Evolutionary conservation across 2,113 vertebrate genomes (phyloP).

Genomic region (Dicrurus megarhynchus): DNA sequence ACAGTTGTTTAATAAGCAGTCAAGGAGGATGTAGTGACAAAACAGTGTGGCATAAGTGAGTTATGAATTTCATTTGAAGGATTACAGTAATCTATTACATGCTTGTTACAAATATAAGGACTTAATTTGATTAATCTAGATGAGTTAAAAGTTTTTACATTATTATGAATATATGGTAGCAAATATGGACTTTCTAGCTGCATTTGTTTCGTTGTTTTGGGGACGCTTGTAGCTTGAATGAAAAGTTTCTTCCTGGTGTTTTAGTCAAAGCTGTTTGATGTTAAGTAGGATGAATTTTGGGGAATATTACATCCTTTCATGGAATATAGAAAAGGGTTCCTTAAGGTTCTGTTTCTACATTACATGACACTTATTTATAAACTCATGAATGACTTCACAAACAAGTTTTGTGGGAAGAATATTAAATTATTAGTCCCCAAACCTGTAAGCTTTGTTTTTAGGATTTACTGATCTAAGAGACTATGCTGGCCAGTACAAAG

Average conservation of each 20-base stretch:
- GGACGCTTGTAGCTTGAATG: not conserved
- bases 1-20: not conserved
- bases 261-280: not conserved
- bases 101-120: not conserved
- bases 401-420: not conserved
- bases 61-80: not conserved
- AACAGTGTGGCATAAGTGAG: not conserved
- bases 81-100: not conserved
- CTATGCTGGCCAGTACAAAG: not conserved
- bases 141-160: not conserved
- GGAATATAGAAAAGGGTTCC: not conserved
- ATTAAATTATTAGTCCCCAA: not conserved
- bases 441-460: not conserved
- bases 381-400: not conserved
- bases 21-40: not conserved
- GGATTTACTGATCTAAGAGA: not conserved
- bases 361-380: not conserved
- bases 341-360: not conserved
- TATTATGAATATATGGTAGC: not conserved
- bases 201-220: not conserved
- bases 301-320: not conserved
- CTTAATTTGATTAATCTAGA: not conserved
- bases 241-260: not conserved
- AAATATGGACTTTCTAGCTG: not conserved
- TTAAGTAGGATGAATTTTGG: not conserved